A percentile compares a stretch with the other conserved stretches of the same genome.
phyloP scores from a whole-genome alignment of 1,140 invertebrate genomes.

The Spodoptera litura region DNA sequence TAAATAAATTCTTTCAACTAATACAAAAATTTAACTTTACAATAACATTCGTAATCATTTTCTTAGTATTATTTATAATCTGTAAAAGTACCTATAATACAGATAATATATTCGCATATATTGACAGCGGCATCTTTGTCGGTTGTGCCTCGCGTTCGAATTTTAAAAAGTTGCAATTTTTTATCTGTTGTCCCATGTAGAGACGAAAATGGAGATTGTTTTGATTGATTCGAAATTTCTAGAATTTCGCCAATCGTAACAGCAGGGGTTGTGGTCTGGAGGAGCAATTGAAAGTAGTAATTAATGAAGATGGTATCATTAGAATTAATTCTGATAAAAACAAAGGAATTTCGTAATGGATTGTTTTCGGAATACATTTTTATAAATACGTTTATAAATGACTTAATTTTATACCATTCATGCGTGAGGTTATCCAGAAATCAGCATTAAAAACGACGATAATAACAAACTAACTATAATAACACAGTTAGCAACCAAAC shows the following conservation, averaged over 20 bases:
- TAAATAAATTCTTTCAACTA: slow-evolving; percentile 49
- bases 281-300: not conserved
- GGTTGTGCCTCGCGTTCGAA: slow-evolving; percentile 12
- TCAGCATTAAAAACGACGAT: not conserved
- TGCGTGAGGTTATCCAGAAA: too few species aligned
- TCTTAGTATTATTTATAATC: slow-evolving; percentile 27
- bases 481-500: slow-evolving; percentile 14
- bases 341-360: too few species aligned
- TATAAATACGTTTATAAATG: too few species aligned
- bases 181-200: slow-evolving; percentile 26
- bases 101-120: slow-evolving; percentile 35
- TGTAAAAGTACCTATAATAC: slow-evolving; percentile 42
- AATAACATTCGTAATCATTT: slow-evolving; percentile 13
- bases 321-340: too few species aligned
- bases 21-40: slow-evolving; percentile 44
- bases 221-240: slow-evolving; percentile 23
- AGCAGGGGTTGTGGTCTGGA: slow-evolving; percentile 4
- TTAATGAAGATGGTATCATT: not conserved
- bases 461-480: slow-evolving; percentile 1
- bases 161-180: slow-evolving; percentile 40
- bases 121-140: slow-evolving; percentile 32
- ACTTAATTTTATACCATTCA: too few species aligned
- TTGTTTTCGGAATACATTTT: too few species aligned
- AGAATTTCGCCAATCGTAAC: slow-evolving; percentile 17
- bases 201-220: slow-evolving; percentile 23